phyloP scores from a whole-genome alignment of 2,888 invertebrate species.

The Temnothorax ravouxi region DNA sequence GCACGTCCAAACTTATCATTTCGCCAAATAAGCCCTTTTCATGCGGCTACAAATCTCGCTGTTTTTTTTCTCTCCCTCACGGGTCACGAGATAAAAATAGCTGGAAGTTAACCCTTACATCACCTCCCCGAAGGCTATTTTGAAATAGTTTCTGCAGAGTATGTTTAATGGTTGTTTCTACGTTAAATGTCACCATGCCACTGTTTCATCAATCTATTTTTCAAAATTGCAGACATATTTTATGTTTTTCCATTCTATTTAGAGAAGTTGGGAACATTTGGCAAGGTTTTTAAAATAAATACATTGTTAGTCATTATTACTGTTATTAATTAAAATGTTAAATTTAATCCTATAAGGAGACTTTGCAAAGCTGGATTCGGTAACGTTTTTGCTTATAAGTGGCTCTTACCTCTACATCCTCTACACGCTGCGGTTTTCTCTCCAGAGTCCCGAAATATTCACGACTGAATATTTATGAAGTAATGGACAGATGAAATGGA shows the following conservation, averaged over 20 bases:
- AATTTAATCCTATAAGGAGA: background rate
- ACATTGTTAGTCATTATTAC: background rate
- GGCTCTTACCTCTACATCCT: background rate
- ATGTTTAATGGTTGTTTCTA: background rate
- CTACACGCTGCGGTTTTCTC: background rate
- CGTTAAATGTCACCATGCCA: background rate
- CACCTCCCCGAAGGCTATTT: background rate
- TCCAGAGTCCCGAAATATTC: slow-evolving; percentile 29
- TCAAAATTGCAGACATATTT: background rate
- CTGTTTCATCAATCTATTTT: background rate
- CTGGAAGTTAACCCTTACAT: background rate
- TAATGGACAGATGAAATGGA: slow-evolving; percentile 21
- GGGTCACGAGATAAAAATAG: background rate
- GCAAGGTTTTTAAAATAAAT: background rate
- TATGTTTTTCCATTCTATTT: background rate
- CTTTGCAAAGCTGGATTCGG: background rate
- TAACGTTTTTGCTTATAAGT: background rate
- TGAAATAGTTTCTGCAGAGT: background rate
- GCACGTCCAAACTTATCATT: background rate
- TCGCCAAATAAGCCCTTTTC: background rate
- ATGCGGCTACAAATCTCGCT: background rate
- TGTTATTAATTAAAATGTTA: background rate
- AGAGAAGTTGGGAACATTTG: background rate
- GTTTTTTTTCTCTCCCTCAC: background rate
- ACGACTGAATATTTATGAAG: slow-evolving; percentile 63